Evolutionary conservation across 1,140 invertebrate species (phyloP).

Genomic region (Nixonia krombeini): DNA sequence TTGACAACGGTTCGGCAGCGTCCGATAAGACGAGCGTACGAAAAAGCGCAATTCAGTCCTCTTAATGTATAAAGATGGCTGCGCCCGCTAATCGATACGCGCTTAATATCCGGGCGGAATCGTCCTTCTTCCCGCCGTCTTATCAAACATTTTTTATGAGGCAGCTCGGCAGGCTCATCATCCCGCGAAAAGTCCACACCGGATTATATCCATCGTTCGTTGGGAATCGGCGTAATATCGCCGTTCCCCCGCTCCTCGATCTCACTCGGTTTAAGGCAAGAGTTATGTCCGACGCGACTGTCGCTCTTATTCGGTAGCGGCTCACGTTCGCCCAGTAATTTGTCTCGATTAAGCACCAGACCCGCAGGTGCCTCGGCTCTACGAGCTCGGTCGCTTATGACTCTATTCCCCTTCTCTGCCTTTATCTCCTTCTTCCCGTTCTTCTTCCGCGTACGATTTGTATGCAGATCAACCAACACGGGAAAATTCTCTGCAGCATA

Average conservation of each 20-base stretch:
- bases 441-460: conserved; percentile 20
- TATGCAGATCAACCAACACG: conserved; percentile 26
- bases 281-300: conserved; percentile 36
- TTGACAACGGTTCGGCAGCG: too few species aligned
- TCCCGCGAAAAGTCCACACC: not conserved
- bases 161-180: too few species aligned
- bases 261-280: conserved; percentile 16
- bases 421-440: conserved; percentile 10
- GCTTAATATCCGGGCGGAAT: too few species aligned
- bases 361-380: conserved; percentile 20
- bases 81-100: too few species aligned
- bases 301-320: conserved; percentile 30
- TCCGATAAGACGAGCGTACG: too few species aligned
- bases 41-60: too few species aligned
- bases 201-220: not conserved
- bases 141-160: too few species aligned
- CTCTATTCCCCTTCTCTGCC: not conserved
- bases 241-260: not conserved
- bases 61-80: too few species aligned
- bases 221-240: too few species aligned
- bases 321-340: conserved; percentile 36
- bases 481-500: conserved; percentile 26
- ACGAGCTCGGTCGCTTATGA: not conserved
- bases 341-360: conserved; percentile 37
- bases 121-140: too few species aligned